Conservation (phyloP, 1,140 invertebrate species). For the Drosophila mauritiana region DNA sequence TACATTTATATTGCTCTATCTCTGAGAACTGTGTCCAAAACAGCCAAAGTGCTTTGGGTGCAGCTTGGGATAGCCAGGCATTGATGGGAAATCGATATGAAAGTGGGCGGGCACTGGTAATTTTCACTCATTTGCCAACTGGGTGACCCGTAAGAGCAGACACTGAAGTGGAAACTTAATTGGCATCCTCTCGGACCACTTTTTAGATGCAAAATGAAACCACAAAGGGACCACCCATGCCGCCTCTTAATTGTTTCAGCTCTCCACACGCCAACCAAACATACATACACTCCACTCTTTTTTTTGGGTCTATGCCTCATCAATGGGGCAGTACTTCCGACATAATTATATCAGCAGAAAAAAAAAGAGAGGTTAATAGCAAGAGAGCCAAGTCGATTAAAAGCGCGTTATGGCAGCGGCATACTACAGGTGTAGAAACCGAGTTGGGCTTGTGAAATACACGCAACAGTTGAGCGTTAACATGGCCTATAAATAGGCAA, state of each 20-base stretch:
- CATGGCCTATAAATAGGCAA: constrained; percentile 65
- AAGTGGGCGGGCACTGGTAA: constrained; percentile 3
- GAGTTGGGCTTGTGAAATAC: constrained; percentile 36
- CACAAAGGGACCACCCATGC: constrained; percentile 37
- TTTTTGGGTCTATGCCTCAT: constrained; percentile 15
- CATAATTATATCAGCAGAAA: constrained; percentile 37
- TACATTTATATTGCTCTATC: constrained; percentile 28
- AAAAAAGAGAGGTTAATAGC: constrained; percentile 3
- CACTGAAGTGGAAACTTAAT: constrained; percentile 44
- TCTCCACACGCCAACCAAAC: constrained; percentile 29
- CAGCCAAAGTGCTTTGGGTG: constrained; percentile 3
- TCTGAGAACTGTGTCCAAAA: constrained; percentile 6
- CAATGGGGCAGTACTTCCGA: constrained; percentile 34
- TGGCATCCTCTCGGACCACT: constrained; percentile 9
- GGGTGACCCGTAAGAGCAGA: constrained; percentile 31
- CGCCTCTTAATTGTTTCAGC: constrained; percentile 20
- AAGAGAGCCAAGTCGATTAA: constrained; percentile 39
- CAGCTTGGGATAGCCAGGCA: not conserved
- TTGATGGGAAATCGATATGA: constrained; percentile 41
- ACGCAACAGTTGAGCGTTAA: constrained; percentile 70
- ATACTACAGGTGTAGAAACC: constrained; percentile 35
- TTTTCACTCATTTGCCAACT: constrained; percentile 42
- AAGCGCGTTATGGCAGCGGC: constrained; percentile 58
- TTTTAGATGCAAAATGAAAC: constrained; percentile 18
- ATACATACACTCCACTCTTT: constrained; percentile 10